phyloP scores from a whole-genome alignment of 2,797 vertebrate genomes.

The Cossypha caffra region DNA sequence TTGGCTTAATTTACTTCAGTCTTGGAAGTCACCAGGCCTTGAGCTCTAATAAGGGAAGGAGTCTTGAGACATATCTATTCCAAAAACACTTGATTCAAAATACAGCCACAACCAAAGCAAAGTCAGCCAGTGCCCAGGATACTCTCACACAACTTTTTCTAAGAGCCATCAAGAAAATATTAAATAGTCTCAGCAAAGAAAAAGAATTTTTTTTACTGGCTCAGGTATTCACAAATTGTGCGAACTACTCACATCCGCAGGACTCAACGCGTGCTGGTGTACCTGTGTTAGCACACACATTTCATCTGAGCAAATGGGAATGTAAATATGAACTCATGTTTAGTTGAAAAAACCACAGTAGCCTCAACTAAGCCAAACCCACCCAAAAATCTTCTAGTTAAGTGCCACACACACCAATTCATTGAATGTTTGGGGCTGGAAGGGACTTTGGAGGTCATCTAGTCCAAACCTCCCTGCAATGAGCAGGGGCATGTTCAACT shows the following conservation, averaged over 20 bases:
- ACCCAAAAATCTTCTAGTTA: not conserved
- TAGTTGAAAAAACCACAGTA: not conserved
- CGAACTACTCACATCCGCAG: not conserved
- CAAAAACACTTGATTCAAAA: not conserved
- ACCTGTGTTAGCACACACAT: too few species aligned
- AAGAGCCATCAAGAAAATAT: not conserved
- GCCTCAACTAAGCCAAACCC: not conserved
- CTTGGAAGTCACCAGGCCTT: not conserved
- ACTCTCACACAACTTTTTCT: not conserved
- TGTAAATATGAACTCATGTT: not conserved
- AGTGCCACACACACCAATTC: not conserved
- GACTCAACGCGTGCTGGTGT: rapidly evolving
- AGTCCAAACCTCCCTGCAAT: not conserved
- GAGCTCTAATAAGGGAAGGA: not conserved
- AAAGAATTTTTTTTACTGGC: not conserved
- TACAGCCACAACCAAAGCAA: not conserved
- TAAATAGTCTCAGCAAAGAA: not conserved
- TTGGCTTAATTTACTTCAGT: not conserved
- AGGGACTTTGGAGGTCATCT: not conserved
- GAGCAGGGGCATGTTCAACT: not conserved
- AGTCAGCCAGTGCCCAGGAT: not conserved
- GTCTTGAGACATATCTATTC: not conserved
- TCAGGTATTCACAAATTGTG: rapidly evolving
- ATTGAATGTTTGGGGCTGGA: not conserved
- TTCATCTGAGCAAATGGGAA: not conserved